Base-by-base conservation (phyloP, 1,140 invertebrate species). In the Leguminivora glycinivorella region DNA sequence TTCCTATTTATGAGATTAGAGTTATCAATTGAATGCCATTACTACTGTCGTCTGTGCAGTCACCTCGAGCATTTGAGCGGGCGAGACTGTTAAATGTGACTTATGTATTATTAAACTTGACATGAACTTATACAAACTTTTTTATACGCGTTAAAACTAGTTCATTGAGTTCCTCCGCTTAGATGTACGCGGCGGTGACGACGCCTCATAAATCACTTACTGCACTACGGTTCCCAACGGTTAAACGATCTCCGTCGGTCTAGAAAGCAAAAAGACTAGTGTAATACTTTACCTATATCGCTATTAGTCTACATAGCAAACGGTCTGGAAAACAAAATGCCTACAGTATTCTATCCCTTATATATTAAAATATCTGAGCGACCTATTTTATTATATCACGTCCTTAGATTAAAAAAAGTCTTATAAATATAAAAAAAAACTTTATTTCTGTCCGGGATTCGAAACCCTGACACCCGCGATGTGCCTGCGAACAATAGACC, bases 1-100 rank as follows among this genome's bases (percentile, higher is more conserved):
- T 52, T 52, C 47, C 47, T 52, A 19, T 52, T 52, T 22, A 52
- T 22, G 47, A 52, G 47, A 22, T 22, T 47, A 47, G 43, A 47
- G 14, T n/a, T 17, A 43, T 52, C 17, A 22, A 17, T 7, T 19
- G 5, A 52, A 52, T 47, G 47, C 19, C 47, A 52, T 52, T 22
- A 52, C 10, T 43, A 43, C 14, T n/a, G 19, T 7, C 22, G 19
- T 22, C 6, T 52, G 47, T 22, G 47, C 47, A 22, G 47, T 52
- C 47, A 52, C 47, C 47, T 52, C 19, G 17, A 19, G 6, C 17
- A 52, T 52, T 52, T 52, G 19, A 52, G 47, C 19, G 47, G 47
- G 47, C 19, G 47, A 52, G n/a, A 52, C 47, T 52, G 7, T 38
- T 38, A 38, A 10, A 47, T 17, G n/a, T 47, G n/a, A 47, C n/a